Evolutionary conservation across 30 jellyfish, hydroid and myxozoan genomes (phyloP), one percentile per base, ranked within the genome.

Genomic region (Nemopilema nomurai): DNA sequence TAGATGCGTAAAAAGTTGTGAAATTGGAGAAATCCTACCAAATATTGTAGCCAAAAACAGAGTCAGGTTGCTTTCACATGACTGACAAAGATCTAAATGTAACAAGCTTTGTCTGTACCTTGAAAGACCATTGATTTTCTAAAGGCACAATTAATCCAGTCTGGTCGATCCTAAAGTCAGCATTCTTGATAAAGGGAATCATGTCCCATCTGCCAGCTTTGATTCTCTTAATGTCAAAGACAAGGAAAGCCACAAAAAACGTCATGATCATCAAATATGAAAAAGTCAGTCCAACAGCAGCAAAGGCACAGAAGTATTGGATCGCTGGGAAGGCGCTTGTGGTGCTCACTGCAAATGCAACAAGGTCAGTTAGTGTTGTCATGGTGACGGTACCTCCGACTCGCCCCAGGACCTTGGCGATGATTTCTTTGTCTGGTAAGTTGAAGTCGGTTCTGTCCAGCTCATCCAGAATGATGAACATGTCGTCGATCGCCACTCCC

Each of bases 341-440:
- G 32, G 91, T 89, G 67, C 93, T 69, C 26, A 82, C 97, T 16
- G 93, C 87, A 63, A 89, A 89, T 30, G 97, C 97, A 18, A 89
- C 97, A 71, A 89, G 63, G 49, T 89, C 97, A 1, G 97, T 81
- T 68, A 76, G 26, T 26, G 97, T 89, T 52, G 97, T 89, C 97
- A 89, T 88, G 29, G 96, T 88, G 13, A 88, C 75, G 30, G 96
- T 69, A 6, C 92, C 93, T 20, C 93, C 89, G 17, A 73, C 73
- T 33, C 66, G 21, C 28, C 68, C 68, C 8, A 84, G 82, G 1
- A 77, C 87, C 9, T 30, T 57, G 4, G 87, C 87, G 19, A 84
- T 28, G 53, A 80, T 80, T 76, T 84, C 88, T 77, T 67, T 16
- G 18, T 77, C 62, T 23, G 77, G 78, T 22, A 77, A 18, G 69